Evolutionary conservation across 2,888 invertebrate genomes (phyloP).

Genomic region (Acleris emargana): DNA sequence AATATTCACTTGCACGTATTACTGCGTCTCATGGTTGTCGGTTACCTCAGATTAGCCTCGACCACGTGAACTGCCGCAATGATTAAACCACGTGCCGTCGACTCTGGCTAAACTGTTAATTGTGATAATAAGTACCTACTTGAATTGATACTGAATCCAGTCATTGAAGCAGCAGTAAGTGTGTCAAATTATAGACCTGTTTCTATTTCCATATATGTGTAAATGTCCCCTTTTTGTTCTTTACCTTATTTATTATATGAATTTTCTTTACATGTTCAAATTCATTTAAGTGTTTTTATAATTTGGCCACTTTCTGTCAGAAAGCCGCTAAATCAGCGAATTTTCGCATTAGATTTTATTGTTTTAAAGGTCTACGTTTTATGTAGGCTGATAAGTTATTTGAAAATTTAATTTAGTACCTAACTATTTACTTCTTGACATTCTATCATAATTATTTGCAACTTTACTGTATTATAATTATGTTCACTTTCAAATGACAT

Average conservation of each 20-base stretch:
- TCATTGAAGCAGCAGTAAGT: slow-evolving; percentile 11
- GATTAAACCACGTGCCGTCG: not conserved
- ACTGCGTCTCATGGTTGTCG: too few species aligned
- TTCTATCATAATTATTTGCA: slow-evolving; percentile 30
- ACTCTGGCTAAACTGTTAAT: not conserved
- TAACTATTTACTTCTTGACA: slow-evolving; percentile 34
- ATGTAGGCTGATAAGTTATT: slow-evolving; percentile 78
- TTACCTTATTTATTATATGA: slow-evolving; percentile 32
- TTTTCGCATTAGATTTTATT: slow-evolving; percentile 23
- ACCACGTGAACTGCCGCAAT: not conserved
- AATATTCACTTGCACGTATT: too few species aligned
- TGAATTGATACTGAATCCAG: not conserved
- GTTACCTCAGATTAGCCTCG: slow-evolving; percentile 1
- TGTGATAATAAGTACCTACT: slow-evolving; percentile 1
- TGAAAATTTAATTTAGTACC: slow-evolving; percentile 59
- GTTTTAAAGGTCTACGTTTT: slow-evolving; percentile 71
- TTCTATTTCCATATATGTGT: slow-evolving; percentile 29
- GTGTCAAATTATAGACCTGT: slow-evolving; percentile 31
- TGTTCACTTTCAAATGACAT: slow-evolving; percentile 42
- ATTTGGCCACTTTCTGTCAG: slow-evolving; percentile 37
- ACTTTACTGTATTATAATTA: slow-evolving; percentile 39
- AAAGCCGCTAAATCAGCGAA: slow-evolving; percentile 34
- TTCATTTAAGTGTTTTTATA: slow-evolving; percentile 24
- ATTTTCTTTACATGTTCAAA: slow-evolving; percentile 24
- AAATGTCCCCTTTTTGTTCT: slow-evolving; percentile 19